Evolutionary conservation across 2,113 vertebrate genomes (phyloP), one percentile per base, ranked within the genome.

Genomic region (Lates calcarifer): DNA sequence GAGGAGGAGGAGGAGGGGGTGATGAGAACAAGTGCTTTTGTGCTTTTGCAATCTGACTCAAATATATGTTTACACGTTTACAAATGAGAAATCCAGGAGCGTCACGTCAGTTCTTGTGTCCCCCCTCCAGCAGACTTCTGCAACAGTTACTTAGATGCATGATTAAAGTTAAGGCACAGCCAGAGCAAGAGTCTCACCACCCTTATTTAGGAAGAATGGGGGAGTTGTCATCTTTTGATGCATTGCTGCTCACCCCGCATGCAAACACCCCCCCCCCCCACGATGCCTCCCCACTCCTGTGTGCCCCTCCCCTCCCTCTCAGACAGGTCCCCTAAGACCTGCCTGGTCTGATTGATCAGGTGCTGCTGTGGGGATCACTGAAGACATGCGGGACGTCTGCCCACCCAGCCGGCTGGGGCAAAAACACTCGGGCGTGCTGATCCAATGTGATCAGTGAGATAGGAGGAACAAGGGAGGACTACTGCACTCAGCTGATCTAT

Each of bases 91-190:
- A 92, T 93, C 79, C 90, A 86, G 81, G 47, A 79, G 90, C 57
- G 61, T 82, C 14, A 86, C 78, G 92, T 92, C 93, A 91, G 79
- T 93, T 93, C 90, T 89, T 58, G 87, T 86, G 92, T 93, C 92
- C 81, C 92, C 61, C 53, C 84, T 83, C 33, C 43, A 58, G 82
- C 83, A 79, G 87, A 93, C 89, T 92, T 87, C 83, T 92, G 93
- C 87, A 88, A 89, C 90, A 93, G 87, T 95, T 95, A 95, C 95
- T 95, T 94, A 95, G 94, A 94, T 93, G 93, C 94, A 95, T 95
- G 95, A 96, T 95, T 95, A 95, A 95, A 95, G 93, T 95, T 94
- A 91, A 92, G 89, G 87, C 92, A 74, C 91, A 87, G 90, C 93
- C 89, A 90, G 90, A 90, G 90, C 89, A 78, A 88, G 91, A 93